A percentile compares a stretch with the other conserved stretches of the same genome.
Conservation (phyloP, 1,140 invertebrate species). For the Helicoverpa armigera region DNA sequence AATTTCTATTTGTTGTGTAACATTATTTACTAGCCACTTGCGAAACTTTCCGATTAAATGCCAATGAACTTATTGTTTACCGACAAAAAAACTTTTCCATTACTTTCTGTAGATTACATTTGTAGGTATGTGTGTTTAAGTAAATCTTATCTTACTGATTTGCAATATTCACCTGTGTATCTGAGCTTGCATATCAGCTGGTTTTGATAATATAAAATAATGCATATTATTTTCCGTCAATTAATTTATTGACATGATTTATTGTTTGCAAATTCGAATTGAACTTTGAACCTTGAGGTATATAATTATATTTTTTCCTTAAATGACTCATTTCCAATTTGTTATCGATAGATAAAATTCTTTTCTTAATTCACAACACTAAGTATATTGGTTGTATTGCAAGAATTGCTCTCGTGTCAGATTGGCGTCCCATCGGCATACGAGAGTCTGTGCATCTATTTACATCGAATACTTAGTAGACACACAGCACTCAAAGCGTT, state of each 20-base stretch:
- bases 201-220: background rate
- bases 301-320: too few relatives aligned
- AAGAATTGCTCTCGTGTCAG: too few relatives aligned
- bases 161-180: background rate
- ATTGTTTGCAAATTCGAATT: too few relatives aligned
- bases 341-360: too few relatives aligned
- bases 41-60: conserved; percentile 22
- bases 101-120: conserved; percentile 25
- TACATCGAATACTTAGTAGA: too few relatives aligned
- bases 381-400: too few relatives aligned
- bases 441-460: too few relatives aligned
- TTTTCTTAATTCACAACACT: too few relatives aligned
- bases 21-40: conserved; percentile 8
- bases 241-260: background rate
- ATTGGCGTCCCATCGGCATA: too few relatives aligned
- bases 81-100: conserved; percentile 17
- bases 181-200: background rate
- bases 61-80: conserved; percentile 29
- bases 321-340: too few relatives aligned
- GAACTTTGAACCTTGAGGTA: too few relatives aligned
- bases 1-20: background rate
- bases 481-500: too few relatives aligned
- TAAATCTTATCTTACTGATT: conserved; percentile 18
- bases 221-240: background rate
- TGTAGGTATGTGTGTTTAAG: background rate